Base-by-base conservation (phyloP, 92 coral and sea anemone genomes). In the Muricea muricata region DNA sequence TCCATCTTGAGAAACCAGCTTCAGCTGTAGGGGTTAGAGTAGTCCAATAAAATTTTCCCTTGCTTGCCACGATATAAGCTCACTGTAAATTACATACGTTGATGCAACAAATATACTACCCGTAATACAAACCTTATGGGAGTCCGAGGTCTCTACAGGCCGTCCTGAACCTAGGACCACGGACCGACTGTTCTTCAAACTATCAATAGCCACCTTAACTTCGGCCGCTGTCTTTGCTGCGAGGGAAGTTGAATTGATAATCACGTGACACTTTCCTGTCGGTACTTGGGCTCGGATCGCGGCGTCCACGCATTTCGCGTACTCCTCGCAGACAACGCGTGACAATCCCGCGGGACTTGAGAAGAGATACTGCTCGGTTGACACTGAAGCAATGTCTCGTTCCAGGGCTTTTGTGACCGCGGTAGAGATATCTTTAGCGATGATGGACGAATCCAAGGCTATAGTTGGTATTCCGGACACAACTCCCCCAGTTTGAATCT, bases 161-260 rank as follows among this genome's bases (percentile, higher is more conserved):
- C 83, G 83, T 0, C 52, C 26, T 72, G 83, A 58, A 55, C 54
- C 25, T 1, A 78, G 20, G 11, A 54, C 54, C 4, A 65, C 57
- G 7, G 70, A n/a, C 4, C 83, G 83, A 7, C 83, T 61, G 23
- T 78, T 57, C 70, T 78, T 78, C 54, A 78, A 35, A 14, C 65
- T 12, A 32, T 78, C 71, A 57, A 78, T 56, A 15, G 71, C 71
- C 37, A 54, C 70, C 21, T 65, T 39, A 18, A 78, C 20, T 57
- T 78, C 83, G 3, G 71, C 83, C 31, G 69, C 83, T 20, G 83
- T 78, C 55, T 78, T 78, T 23, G 71, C 71, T 21, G 83, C 83
- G 54, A 78, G 48, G 33, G 46, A 6, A 6, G 83, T 20, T n/a
- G 83, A 78, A 39, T 78, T 78, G 5, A 78, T 25, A 55, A 78